phyloP scores from a whole-genome alignment of 2,888 invertebrate genomes.

The Lasioglossum calceatum region DNA sequence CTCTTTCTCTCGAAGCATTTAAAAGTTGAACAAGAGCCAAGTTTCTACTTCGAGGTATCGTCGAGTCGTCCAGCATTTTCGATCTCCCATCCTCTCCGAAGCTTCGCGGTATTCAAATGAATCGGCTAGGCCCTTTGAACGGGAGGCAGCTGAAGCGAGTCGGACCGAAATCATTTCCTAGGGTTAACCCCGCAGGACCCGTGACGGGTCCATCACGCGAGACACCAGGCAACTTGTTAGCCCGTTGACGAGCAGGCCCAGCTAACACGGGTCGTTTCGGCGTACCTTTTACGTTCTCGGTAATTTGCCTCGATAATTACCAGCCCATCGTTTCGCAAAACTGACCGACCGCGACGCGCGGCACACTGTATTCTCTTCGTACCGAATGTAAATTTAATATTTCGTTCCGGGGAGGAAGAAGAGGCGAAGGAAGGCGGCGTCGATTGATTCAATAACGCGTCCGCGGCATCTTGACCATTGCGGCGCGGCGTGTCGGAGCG shows the following conservation, averaged over 20 bases:
- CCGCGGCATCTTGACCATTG: neutral
- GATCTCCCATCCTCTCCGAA: neutral
- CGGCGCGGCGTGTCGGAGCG: neutral
- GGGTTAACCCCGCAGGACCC: neutral
- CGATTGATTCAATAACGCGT: slow-evolving; percentile 39
- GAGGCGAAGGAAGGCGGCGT: neutral
- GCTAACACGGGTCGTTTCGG: slow-evolving; percentile 20
- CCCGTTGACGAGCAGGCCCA: neutral
- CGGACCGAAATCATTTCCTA: neutral
- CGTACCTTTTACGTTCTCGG: slow-evolving; percentile 25
- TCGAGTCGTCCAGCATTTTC: neutral
- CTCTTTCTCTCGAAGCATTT: too few species aligned
- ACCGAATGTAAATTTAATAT: slow-evolving; percentile 10
- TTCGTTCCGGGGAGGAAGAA: neutral
- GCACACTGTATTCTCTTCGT: neutral
- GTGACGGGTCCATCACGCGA: slow-evolving; percentile 31
- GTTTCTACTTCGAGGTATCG: neutral
- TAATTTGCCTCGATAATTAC: slow-evolving; percentile 43
- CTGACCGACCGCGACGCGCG: neutral
- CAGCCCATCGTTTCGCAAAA: slow-evolving; percentile 18
- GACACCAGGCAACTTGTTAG: slow-evolving; percentile 34
- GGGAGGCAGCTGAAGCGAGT: too few species aligned
- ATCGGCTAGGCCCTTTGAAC: neutral
- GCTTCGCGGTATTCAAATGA: neutral
- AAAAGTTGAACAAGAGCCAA: too few species aligned